These are phyloP conservation scores for Myodes glareolus DNA, from an alignment of 2,113 vertebrate species.

Conservation along the genomic window DNA sequence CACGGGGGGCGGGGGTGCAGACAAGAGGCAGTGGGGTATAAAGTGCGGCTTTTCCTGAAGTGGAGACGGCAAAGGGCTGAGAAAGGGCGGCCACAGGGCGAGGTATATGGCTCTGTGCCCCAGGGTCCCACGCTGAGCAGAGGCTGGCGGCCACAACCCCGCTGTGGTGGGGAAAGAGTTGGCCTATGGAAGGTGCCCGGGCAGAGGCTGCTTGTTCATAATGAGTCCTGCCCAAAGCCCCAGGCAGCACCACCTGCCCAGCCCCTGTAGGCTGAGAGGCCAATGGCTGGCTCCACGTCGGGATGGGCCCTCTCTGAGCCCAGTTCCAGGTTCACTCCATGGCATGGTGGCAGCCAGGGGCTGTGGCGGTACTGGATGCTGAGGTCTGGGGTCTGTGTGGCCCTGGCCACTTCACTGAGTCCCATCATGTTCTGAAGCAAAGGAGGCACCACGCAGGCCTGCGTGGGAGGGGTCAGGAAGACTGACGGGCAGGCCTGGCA, in stretches of 20 bases:
- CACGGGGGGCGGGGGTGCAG: not conserved
- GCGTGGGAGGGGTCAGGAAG: conserved; percentile 56
- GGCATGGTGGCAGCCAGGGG: not conserved
- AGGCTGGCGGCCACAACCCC: conserved; percentile 51
- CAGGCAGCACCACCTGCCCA: not conserved
- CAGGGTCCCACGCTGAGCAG: conserved; percentile 64
- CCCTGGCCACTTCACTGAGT: not conserved
- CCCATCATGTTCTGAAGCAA: not conserved
- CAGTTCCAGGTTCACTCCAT: not conserved
- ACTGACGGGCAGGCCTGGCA: conserved; percentile 3
- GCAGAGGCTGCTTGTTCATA: conserved; percentile 68
- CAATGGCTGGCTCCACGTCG: not conserved
- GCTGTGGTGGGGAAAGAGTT: not conserved
- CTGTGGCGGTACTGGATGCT: not conserved
- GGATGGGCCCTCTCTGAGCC: not conserved
- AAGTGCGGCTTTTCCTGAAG: conserved; percentile 82
- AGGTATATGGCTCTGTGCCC: conserved; percentile 82
- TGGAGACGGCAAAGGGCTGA: conserved; percentile 13
- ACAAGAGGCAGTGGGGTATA: conserved; percentile 40
- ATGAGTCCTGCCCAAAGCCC: not conserved
- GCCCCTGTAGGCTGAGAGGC: conserved; percentile 22
- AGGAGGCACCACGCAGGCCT: not conserved
- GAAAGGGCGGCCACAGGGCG: conserved; percentile 39
- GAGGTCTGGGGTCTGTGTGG: not conserved
- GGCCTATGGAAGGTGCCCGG: not conserved